Evolutionary conservation across 2,797 vertebrate genomes (phyloP).

Genomic region (Limnodromus scolopaceus): DNA sequence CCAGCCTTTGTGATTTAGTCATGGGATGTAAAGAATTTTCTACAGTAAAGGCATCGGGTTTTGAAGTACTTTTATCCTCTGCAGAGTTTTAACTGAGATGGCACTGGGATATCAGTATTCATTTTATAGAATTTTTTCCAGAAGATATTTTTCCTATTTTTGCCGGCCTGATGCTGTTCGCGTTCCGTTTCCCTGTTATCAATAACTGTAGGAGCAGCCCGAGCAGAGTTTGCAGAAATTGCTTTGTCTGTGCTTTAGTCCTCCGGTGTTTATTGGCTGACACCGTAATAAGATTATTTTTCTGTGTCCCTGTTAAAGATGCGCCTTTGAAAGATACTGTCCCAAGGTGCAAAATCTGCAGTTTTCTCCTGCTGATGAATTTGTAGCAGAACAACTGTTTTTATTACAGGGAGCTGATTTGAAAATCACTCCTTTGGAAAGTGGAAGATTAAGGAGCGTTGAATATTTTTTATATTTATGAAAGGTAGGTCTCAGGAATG

Average conservation of each 20-base stretch:
- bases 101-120: conserved; percentile 48
- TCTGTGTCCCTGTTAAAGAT: neutral
- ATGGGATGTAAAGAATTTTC: conserved; percentile 67
- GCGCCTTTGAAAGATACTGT: neutral
- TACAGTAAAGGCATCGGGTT: conserved; percentile 48
- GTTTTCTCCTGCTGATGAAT: neutral
- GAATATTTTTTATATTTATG: neutral
- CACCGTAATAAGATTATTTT: conserved; percentile 43
- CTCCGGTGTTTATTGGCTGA: neutral
- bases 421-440: neutral
- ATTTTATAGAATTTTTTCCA: conserved; percentile 29
- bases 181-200: neutral
- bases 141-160: neutral
- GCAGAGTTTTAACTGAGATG: conserved; percentile 42
- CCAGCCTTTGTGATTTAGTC: conserved; percentile 29
- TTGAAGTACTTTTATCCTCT: conserved; percentile 66
- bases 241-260: conserved; percentile 45
- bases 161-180: neutral
- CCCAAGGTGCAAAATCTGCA: conserved; percentile 21
- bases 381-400: neutral
- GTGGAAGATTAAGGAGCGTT: neutral
- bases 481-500: neutral
- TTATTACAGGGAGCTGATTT: neutral
- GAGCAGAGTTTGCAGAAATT: conserved; percentile 35
- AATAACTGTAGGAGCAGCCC: conserved; percentile 2